These are phyloP conservation scores for Lomographa bimaculata DNA, from an alignment of 2,888 invertebrate genomes.

Conservation along the genomic window DNA sequence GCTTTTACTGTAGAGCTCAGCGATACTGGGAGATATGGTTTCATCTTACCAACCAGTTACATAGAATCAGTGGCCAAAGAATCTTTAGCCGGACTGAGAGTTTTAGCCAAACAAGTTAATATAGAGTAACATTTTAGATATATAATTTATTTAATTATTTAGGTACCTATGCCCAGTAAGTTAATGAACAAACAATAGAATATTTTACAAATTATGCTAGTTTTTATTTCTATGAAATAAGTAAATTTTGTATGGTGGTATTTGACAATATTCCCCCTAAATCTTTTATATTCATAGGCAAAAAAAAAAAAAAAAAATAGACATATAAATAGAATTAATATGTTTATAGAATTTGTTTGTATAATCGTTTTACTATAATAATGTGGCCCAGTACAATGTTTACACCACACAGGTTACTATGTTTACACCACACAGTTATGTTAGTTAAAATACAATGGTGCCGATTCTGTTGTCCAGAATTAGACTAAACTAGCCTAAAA, in stretches of 20 bases:
- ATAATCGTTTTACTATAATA: too few relatives aligned
- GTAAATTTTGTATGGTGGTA: slow-evolving; percentile 31
- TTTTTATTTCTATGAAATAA: slow-evolving; percentile 18
- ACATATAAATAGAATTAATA: too few relatives aligned
- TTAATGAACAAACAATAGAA: slow-evolving; percentile 8
- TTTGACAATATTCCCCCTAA: too few relatives aligned
- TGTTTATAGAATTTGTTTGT: too few relatives aligned
- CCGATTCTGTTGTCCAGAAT: too few relatives aligned
- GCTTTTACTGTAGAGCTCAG: slow-evolving; percentile 95
- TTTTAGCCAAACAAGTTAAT: slow-evolving; percentile 69
- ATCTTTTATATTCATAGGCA: too few relatives aligned
- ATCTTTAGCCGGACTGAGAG: slow-evolving; percentile 88
- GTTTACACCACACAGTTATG: too few relatives aligned
- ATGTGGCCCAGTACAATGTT: too few relatives aligned
- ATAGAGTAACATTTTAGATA: slow-evolving; percentile 32
- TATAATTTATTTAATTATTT: slow-evolving; percentile 25
- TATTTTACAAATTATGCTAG: slow-evolving; percentile 1
- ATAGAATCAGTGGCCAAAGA: slow-evolving; percentile 91
- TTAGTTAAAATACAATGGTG: too few relatives aligned
- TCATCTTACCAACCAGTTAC: slow-evolving; percentile 91
- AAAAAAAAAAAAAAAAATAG: too few relatives aligned
- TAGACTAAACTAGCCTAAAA: too few relatives aligned
- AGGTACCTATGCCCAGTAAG: slow-evolving; percentile 7
- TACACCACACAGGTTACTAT: too few relatives aligned
- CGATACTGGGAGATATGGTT: slow-evolving; percentile 93